Conservation (phyloP, 2,113 vertebrate species). For the Corvus hawaiiensis region DNA sequence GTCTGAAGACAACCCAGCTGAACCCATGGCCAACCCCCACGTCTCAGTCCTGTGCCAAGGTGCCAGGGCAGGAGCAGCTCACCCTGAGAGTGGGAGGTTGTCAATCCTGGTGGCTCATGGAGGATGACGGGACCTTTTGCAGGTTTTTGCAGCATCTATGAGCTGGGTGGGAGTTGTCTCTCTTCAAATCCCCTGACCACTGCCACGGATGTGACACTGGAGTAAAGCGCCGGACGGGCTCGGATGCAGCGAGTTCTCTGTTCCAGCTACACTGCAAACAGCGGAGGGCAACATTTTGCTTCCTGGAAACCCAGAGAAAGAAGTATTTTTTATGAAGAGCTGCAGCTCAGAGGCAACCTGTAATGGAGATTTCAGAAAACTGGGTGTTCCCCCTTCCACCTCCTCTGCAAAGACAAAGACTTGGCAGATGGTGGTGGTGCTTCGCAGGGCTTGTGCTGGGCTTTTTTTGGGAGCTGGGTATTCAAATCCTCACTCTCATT, state of each 20-base stretch:
- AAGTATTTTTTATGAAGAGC: conserved; percentile 32
- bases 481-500: not conserved
- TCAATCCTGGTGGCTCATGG: not conserved
- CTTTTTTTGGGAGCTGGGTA: not conserved
- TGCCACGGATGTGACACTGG: rapidly evolving
- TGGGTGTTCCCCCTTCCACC: conserved; percentile 37
- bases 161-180: not conserved
- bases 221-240: rapidly evolving
- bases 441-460: not conserved
- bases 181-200: not conserved
- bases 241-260: not conserved
- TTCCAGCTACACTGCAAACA: conserved; percentile 22
- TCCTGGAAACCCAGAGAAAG: conserved; percentile 53
- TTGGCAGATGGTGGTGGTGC: conserved; percentile 25
- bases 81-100: rapidly evolving
- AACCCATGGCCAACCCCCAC: not conserved
- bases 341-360: conserved; percentile 46
- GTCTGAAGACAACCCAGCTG: not conserved
- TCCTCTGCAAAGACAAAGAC: conserved; percentile 41
- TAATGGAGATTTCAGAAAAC: conserved; percentile 31
- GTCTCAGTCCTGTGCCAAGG: rapidly evolving
- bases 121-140: rapidly evolving
- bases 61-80: not conserved
- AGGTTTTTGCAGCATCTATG: not conserved
- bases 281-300: conserved; percentile 63